These are phyloP conservation scores for Cyanocitta stelleri DNA, from an alignment of 2,113 vertebrate genomes.

Conservation along the genomic window DNA sequence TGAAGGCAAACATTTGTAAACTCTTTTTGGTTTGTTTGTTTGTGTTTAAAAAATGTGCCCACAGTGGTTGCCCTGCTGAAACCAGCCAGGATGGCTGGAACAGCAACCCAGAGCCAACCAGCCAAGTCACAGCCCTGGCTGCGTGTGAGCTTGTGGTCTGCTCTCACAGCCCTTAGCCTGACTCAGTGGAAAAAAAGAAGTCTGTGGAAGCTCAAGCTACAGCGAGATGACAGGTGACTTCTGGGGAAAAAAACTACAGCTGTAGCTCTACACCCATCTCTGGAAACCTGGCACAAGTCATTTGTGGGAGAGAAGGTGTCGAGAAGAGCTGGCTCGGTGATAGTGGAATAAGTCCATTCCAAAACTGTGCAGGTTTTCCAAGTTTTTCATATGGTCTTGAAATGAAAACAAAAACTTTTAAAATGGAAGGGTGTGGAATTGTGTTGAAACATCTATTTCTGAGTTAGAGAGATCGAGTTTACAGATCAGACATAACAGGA, in stretches of 20 bases:
- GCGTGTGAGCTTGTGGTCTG: background rate
- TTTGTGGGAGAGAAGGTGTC: background rate
- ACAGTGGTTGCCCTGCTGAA: background rate
- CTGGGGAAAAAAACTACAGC: background rate
- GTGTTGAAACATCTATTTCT: conserved; percentile 51
- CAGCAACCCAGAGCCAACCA: background rate
- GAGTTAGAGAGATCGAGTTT: background rate
- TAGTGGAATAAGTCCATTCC: background rate
- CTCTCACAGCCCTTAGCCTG: background rate
- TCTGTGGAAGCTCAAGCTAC: background rate
- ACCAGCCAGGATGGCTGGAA: background rate
- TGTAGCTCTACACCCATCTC: background rate
- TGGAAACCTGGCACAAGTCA: background rate
- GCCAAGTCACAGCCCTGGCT: background rate
- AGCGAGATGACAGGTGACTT: background rate
- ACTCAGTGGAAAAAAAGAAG: background rate
- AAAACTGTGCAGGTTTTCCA: background rate
- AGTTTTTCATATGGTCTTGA: background rate
- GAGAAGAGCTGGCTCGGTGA: background rate
- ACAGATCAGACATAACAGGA: background rate
- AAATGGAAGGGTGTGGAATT: conserved; percentile 23
- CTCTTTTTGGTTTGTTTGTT: background rate
- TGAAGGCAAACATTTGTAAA: background rate
- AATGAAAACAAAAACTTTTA: conserved; percentile 19
- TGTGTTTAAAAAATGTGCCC: background rate